Base-by-base conservation (phyloP, 2,888 invertebrate genomes). In the Epistrophe eligans region DNA sequence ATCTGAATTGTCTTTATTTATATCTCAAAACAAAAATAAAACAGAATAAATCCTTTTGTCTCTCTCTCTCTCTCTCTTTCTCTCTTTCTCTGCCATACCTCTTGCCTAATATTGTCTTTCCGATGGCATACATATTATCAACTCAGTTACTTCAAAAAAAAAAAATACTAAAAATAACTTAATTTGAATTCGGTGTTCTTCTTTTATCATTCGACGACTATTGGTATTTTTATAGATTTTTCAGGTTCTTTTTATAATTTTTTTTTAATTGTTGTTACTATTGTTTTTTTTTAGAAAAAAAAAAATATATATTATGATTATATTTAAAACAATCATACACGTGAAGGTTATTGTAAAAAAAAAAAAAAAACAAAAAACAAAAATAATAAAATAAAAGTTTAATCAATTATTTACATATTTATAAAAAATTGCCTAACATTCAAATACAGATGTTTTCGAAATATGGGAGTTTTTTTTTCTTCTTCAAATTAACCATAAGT, bases 201-300 rank as follows among this genome's bases (percentile, higher is more conserved):
- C 32, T 50, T 71, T 45, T 67, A 72, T 84, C 48, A 73, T 67
- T 81, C 40, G 77, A 60, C 32, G 81, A 60, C 82, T 70, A 74
- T 82, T 60, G 77, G 73, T 85, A 85, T 82, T 85, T 85, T 85
- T 85, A 82, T 85, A 77, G 62, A 77, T 71, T 82, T 82, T 82
- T 85, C 15, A 79, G 70, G 82, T 82, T 82, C 82, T 85, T 85
- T 85, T 81, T 82, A 79, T 81, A 83, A 64, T 60, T 55, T 57
- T 40, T 58, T 32, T 71, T 17, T 9, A 48, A 52, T 70, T 67
- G 13, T 55, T 77, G 15, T 43, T 13, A 64, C 15, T 55, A 15
- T 13, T 24, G 6, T 55, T 67, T 60, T 43, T 62, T 62, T 15
- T 15, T 9, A 4, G 4, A 11, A 9, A 8, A 43, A n/a, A n/a